Conservation (phyloP, 2,888 invertebrate genomes). For the Geophilus truncorum region DNA sequence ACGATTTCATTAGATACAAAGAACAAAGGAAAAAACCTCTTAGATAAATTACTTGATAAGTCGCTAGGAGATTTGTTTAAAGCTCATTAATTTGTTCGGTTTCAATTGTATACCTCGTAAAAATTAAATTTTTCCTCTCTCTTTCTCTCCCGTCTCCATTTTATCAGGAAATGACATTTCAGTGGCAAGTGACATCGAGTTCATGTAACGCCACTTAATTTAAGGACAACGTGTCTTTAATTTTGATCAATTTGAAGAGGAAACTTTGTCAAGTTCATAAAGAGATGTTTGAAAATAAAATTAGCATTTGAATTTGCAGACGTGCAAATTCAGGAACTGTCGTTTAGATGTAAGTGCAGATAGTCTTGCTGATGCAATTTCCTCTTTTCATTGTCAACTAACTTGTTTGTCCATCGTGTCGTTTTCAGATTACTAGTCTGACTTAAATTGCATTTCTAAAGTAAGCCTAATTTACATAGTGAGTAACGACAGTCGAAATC, state of each 20-base stretch:
- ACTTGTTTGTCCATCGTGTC: not conserved
- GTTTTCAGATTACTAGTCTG: not conserved
- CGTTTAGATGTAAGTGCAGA: not conserved
- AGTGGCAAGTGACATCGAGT: not conserved
- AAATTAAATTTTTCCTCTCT: not conserved
- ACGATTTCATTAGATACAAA: not conserved
- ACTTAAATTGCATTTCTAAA: not conserved
- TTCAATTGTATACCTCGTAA: not conserved
- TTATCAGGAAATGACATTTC: not conserved
- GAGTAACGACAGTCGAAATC: not conserved
- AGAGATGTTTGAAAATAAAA: not conserved
- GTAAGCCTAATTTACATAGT: not conserved
- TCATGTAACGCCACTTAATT: not conserved
- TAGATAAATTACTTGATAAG: not conserved
- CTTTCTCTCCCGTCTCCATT: not conserved
- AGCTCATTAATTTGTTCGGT: not conserved
- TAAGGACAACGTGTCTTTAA: not conserved
- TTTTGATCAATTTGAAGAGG: not conserved
- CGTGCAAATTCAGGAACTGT: not conserved
- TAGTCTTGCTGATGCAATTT: not conserved
- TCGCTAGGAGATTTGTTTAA: not conserved
- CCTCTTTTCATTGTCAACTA: not conserved
- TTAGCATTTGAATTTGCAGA: not conserved
- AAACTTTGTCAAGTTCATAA: not conserved
- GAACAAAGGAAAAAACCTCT: not conserved